These are phyloP conservation scores for Oncopodura yosiiana DNA, from an alignment of 1,140 invertebrate species.

Conservation along the genomic window DNA sequence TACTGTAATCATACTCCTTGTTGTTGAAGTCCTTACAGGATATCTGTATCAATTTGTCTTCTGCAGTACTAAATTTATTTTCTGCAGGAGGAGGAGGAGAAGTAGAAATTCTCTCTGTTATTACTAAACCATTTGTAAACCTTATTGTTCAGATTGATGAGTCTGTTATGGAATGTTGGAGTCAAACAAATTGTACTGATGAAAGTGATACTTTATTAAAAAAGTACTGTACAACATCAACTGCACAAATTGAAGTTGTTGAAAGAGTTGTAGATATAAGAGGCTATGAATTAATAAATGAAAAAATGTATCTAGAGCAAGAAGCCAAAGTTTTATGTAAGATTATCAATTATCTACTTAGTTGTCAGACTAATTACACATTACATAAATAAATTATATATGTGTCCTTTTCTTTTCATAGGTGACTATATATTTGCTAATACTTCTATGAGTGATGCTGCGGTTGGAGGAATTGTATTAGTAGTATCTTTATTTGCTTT, in stretches of 20 bases:
- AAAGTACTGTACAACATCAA: constrained; percentile 14
- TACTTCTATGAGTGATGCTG: constrained; percentile 36
- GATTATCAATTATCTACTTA: too few species aligned
- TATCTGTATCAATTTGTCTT: constrained; percentile 42
- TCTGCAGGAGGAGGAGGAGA: constrained; percentile 37
- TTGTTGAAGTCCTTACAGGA: constrained; percentile 41
- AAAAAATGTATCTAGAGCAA: not conserved
- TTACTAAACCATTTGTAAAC: constrained; percentile 46
- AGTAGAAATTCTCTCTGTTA: constrained; percentile 42
- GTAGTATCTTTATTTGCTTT: constrained; percentile 45
- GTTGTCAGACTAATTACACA: too few species aligned
- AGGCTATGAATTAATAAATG: not conserved
- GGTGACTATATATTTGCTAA: constrained; percentile 38
- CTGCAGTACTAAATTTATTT: constrained; percentile 37
- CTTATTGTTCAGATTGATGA: constrained; percentile 44
- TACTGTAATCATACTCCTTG: constrained; percentile 41
- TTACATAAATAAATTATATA: not conserved
- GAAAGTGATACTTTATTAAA: constrained; percentile 36
- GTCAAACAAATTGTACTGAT: constrained; percentile 30
- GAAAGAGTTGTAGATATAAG: constrained; percentile 9
- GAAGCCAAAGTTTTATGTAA: not conserved
- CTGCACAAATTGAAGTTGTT: not conserved
- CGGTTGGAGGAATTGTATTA: constrained; percentile 37
- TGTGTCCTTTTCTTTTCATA: constrained; percentile 8
- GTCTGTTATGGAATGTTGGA: constrained; percentile 40